phyloP scores from a whole-genome alignment of 2,113 vertebrate genomes.

The Loxodonta africana region DNA sequence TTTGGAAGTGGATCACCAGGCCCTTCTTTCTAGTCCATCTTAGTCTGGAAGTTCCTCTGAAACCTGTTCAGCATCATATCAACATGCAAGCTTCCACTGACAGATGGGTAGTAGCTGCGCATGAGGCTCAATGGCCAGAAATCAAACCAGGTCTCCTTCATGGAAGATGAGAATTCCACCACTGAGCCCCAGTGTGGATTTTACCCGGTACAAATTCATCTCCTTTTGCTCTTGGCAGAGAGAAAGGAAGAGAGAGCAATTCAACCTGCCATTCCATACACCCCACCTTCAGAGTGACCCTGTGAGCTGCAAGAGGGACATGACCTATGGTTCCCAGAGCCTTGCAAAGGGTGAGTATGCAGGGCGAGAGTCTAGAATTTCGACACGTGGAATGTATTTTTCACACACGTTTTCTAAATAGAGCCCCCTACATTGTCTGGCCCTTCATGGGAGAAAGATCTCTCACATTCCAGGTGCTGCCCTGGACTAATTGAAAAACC shows the following conservation, averaged over 20 bases:
- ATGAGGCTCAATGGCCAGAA: not conserved
- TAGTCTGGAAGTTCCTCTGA: not conserved
- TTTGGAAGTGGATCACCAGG: not conserved
- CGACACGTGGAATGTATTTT: not conserved
- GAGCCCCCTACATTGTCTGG: not conserved
- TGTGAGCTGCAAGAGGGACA: not conserved
- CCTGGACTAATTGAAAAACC: not conserved
- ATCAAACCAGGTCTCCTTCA: not conserved
- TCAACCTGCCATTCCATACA: too few relatives aligned
- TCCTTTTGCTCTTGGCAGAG: not conserved
- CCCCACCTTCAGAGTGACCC: not conserved
- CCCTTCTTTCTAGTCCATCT: not conserved
- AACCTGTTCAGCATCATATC: not conserved
- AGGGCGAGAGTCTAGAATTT: not conserved
- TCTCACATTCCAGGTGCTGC: not conserved
- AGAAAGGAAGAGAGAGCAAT: rapidly evolving
- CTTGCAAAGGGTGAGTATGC: rapidly evolving
- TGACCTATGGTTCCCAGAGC: not conserved
- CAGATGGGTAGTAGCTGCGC: not conserved
- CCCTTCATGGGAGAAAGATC: not conserved
- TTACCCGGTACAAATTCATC: not conserved
- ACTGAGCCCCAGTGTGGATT: not conserved
- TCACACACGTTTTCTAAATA: not conserved
- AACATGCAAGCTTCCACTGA: not conserved
- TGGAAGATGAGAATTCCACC: not conserved